Conservation (phyloP, 2,888 invertebrate species). For the Himalopsyche kuldschensis region DNA sequence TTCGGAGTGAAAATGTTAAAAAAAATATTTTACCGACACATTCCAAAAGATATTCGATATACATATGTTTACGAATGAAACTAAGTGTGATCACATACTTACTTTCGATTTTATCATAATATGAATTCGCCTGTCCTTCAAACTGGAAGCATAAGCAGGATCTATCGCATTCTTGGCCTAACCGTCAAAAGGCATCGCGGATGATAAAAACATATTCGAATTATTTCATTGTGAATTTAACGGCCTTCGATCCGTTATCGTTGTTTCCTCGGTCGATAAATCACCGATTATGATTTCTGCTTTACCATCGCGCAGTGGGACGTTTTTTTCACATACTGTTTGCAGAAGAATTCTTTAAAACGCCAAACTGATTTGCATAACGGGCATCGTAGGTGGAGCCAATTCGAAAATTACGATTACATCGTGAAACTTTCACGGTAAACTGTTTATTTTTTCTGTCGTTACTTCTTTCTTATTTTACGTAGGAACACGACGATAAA, state of each 20-base stretch:
- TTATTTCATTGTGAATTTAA: not conserved
- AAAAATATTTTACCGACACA: no score
- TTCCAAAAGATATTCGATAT: no score
- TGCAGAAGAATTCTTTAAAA: not conserved
- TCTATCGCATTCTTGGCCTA: not conserved
- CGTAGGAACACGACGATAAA: not conserved
- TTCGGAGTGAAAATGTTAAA: no score
- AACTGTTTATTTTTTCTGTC: not conserved
- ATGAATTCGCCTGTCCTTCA: not conserved
- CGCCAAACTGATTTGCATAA: not conserved
- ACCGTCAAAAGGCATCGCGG: not conserved
- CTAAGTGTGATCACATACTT: not conserved
- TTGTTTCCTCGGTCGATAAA: not conserved
- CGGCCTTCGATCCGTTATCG: slow-evolving; percentile 1
- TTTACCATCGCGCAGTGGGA: not conserved
- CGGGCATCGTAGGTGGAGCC: not conserved
- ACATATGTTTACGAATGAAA: not conserved
- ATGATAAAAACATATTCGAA: not conserved
- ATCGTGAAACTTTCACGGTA: not conserved
- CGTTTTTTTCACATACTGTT: not conserved
- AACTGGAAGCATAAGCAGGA: not conserved
- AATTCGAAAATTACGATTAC: not conserved
- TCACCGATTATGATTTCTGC: not conserved
- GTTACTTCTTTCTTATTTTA: not conserved
- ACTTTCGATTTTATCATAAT: not conserved